Conservation (phyloP, 1,140 invertebrate genomes). For the Ganaspis sp. region DNA sequence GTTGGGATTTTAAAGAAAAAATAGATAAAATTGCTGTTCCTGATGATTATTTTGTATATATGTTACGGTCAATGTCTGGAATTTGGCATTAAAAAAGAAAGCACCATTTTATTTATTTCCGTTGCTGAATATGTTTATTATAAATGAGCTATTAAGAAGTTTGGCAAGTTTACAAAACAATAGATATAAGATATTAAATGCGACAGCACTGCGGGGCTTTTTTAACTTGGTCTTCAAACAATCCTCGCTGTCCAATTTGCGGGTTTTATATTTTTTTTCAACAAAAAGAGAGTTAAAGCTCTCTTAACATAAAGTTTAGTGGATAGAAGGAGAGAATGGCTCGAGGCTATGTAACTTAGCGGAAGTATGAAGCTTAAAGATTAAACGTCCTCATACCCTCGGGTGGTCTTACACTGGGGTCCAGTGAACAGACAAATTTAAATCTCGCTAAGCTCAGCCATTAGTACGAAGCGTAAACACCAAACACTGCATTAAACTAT, state of each 20-base stretch:
- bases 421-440: constrained; percentile 70
- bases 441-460: constrained; percentile 74
- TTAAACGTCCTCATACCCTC: constrained; percentile 65
- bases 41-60: too few species aligned
- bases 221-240: not conserved
- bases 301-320: constrained; percentile 50
- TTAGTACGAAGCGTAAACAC: constrained; percentile 75
- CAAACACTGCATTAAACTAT: constrained; percentile 73
- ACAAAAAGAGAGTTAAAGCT: not conserved
- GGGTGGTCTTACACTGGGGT: constrained; percentile 45
- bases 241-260: constrained; percentile 3
- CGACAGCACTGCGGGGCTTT: not conserved
- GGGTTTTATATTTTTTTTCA: not conserved
- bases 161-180: not conserved
- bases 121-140: not conserved
- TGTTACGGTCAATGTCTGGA: too few species aligned
- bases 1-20: too few species aligned
- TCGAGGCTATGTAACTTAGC: constrained; percentile 61
- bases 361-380: constrained; percentile 67
- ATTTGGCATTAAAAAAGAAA: too few species aligned
- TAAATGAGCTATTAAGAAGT: not conserved
- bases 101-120: too few species aligned
- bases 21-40: too few species aligned
- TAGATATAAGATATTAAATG: constrained; percentile 4
- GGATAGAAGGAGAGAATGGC: constrained; percentile 50